Evolutionary conservation across 2,888 invertebrate genomes (phyloP).

Genomic region (Drosophila nr. perissopoda): DNA sequence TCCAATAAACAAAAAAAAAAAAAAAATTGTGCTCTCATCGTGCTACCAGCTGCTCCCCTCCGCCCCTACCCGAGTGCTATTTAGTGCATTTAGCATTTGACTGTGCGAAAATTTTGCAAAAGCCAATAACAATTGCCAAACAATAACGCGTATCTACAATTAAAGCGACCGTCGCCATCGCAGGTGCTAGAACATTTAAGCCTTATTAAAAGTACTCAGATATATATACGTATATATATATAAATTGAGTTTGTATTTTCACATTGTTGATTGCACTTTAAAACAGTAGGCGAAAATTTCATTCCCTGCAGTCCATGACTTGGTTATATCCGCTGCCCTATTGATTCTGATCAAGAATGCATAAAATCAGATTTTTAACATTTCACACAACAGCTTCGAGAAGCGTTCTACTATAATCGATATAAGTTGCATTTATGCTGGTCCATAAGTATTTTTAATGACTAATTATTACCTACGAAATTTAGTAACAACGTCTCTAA

Average conservation of each 20-base stretch:
- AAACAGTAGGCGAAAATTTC: background rate
- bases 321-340: background rate
- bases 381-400: background rate
- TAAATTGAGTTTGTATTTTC: background rate
- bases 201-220: background rate
- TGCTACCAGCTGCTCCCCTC: conserved; percentile 10
- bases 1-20: conserved; percentile 3
- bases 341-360: background rate
- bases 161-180: conserved; percentile 27
- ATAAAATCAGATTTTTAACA: background rate
- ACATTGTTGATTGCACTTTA: background rate
- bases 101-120: conserved; percentile 63
- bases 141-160: conserved; percentile 19
- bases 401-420: background rate
- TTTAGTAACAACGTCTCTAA: background rate
- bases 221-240: background rate
- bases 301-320: background rate
- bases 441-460: background rate
- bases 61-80: conserved; percentile 1
- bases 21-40: conserved; percentile 22
- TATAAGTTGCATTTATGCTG: background rate
- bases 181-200: conserved; percentile 27
- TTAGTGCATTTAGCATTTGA: conserved; percentile 53
- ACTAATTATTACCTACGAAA: background rate
- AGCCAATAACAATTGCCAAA: conserved; percentile 39